Base-by-base conservation (phyloP, 2,888 invertebrate species). In the Pristionchus entomophagus region DNA sequence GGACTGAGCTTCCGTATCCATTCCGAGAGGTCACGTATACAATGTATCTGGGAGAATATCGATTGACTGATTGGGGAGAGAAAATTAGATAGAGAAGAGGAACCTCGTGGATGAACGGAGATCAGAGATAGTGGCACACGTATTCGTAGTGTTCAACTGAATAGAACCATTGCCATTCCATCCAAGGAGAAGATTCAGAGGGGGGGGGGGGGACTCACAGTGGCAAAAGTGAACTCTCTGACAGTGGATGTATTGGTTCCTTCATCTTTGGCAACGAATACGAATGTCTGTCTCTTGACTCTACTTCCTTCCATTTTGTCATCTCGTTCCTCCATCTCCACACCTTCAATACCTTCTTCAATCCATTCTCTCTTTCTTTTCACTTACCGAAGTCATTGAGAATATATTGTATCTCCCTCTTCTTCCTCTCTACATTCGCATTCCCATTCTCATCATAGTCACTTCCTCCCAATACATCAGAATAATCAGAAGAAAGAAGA, bases 11-110 rank as follows among this genome's bases (percentile, higher is more conserved):
- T 4, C 97, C 97, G 93, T 96, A 96, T 87, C 95, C 95, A 93
- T 97, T 97, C 91, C 95, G 95, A 0, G 96, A 95, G 35, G 96
- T 96, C 85, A 97, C 97, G 93, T 96, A 96, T 92, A 97, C 95
- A 93, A 96, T 96, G 94, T 97, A 97, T 14, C 96, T 95, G 89
- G 95, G 22, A 83, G 29, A 56, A 10, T 32, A 83, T n/a, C 12
- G 26, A 83, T 62, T 38, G 22, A 38, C 32, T 83, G 22, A 59
- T 17, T 26, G 56, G 0, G 96, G 95, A 86, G 97, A 96, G 93
- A 96, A 96, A 92, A 97, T n/a, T n/a, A n/a, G n/a, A n/a, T n/a
- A n/a, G n/a, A n/a, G n/a, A 96, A 96, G 94, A 97, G 97, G 19
- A 96, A 95, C 89, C 83, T 59, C 5, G 95, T 95, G 92, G 96